phyloP scores from a whole-genome alignment of 92 coral and sea anemone species.

The Bergia puertoricense region DNA sequence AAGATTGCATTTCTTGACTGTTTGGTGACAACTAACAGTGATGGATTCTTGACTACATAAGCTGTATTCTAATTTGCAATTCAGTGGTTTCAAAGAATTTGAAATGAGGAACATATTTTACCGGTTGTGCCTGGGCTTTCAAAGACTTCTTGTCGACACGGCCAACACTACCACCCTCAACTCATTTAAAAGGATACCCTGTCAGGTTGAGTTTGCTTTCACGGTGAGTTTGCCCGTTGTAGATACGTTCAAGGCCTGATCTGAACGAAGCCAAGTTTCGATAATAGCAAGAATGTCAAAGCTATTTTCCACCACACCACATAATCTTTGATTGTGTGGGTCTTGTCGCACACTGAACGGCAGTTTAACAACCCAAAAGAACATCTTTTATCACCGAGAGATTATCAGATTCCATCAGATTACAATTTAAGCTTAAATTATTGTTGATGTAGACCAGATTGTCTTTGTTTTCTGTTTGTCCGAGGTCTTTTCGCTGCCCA shows the following conservation, averaged over 20 bases:
- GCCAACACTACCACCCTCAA: constrained; percentile 35
- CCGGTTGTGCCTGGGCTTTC: not conserved
- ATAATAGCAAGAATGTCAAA: constrained; percentile 34
- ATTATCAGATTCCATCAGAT: not conserved
- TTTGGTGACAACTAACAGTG: no score
- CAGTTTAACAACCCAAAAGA: not conserved
- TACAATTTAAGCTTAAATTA: not conserved
- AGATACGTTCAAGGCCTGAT: constrained; percentile 1
- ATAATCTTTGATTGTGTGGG: constrained; percentile 30
- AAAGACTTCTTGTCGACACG: constrained; percentile 16
- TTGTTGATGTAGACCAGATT: not conserved
- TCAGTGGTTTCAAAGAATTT: not conserved
- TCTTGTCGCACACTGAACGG: not conserved
- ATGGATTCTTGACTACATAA: no score
- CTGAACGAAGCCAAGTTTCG: constrained; percentile 44
- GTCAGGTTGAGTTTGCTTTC: not conserved
- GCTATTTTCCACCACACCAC: constrained; percentile 23
- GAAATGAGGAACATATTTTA: not conserved
- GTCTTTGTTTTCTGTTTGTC: not conserved
- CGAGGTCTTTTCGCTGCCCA: not conserved
- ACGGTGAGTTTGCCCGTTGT: constrained; percentile 4
- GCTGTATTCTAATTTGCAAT: not conserved
- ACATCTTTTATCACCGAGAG: not conserved
- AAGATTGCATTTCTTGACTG: no score
- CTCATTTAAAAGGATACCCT: constrained; percentile 22